Evolutionary conservation across 1,140 invertebrate species (phyloP).

Genomic region (Dreissena rostriformis): DNA sequence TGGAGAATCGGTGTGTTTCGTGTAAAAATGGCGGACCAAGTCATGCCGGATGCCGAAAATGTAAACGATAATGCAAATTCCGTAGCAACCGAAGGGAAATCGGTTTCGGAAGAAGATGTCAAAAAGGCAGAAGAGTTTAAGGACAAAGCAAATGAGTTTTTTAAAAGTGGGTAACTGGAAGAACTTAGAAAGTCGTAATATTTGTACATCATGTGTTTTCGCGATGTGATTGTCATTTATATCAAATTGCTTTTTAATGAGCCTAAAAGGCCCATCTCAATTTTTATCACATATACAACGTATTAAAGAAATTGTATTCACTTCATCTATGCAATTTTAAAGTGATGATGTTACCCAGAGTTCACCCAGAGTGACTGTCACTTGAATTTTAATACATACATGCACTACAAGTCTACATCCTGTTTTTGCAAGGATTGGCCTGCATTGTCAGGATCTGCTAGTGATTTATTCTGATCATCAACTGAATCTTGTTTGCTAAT

Average conservation of each 20-base stretch:
- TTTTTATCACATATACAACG: too few species aligned
- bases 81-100: slow-evolving; percentile 33
- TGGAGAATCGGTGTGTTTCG: neutral
- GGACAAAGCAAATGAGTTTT: slow-evolving; percentile 91
- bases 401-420: too few species aligned
- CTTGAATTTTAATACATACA: too few species aligned
- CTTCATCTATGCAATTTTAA: too few species aligned
- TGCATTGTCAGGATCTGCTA: too few species aligned
- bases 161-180: slow-evolving; percentile 88
- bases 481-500: too few species aligned
- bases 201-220: slow-evolving; percentile 15
- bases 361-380: too few species aligned
- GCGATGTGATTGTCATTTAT: neutral
- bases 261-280: neutral
- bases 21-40: slow-evolving; percentile 46
- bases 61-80: slow-evolving; percentile 11
- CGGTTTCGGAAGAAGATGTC: slow-evolving; percentile 74
- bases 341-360: too few species aligned
- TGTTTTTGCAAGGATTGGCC: too few species aligned
- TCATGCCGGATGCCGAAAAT: slow-evolving; percentile 38
- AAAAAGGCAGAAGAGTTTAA: slow-evolving; percentile 89
- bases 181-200: neutral
- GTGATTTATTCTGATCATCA: too few species aligned
- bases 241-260: neutral
- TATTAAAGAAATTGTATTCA: too few species aligned